Evolutionary conservation across 2,113 vertebrate genomes (phyloP).

Genomic region (Marmota monax): DNA sequence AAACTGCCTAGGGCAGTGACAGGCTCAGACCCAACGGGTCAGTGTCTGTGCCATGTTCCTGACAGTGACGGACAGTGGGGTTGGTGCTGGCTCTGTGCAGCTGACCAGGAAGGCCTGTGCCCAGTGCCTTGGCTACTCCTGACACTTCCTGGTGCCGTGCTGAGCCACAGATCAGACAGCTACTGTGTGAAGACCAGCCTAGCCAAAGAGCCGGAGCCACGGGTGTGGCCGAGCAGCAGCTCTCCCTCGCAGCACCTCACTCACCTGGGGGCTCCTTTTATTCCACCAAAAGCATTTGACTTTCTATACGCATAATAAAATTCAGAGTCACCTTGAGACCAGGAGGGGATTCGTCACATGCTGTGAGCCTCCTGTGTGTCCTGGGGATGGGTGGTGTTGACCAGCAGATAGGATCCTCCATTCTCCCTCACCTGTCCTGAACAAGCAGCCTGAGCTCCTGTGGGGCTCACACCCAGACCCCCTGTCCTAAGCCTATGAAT

Average conservation of each 20-base stretch:
- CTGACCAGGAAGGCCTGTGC: not conserved
- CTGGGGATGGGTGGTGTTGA: not conserved
- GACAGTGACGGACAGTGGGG: not conserved
- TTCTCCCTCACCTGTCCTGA: not conserved
- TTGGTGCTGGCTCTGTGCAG: not conserved
- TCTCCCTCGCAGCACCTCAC: no score
- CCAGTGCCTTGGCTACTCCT: not conserved
- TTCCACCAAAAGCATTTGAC: not conserved
- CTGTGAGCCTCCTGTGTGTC: not conserved
- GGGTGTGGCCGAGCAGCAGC: rapidly evolving
- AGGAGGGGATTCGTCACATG: not conserved
- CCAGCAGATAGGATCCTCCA: no score
- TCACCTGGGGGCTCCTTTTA: not conserved
- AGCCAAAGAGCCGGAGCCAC: no score
- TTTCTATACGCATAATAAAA: no score
- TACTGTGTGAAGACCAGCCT: not conserved
- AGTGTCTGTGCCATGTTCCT: not conserved
- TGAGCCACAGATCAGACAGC: not conserved
- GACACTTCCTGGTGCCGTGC: no score
- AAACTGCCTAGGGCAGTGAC: not conserved
- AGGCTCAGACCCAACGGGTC: not conserved
- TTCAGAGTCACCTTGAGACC: not conserved
- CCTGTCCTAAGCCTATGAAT: no score
- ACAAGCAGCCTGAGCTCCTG: not conserved
- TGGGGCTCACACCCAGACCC: no score